Conservation (phyloP, 2,888 invertebrate genomes). For the Agrotis clavis region DNA sequence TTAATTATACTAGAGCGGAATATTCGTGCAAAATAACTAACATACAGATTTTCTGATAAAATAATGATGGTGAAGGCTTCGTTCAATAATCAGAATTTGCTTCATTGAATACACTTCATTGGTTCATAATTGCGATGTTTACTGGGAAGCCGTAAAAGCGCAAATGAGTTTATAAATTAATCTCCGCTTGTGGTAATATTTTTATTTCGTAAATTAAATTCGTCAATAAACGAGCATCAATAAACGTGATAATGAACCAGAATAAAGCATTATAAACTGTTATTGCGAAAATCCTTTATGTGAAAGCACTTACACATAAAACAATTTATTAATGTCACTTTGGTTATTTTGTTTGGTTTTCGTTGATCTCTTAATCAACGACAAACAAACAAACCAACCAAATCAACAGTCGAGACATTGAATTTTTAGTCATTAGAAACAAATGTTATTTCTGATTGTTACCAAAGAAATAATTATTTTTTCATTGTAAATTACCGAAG, state of each 20-base stretch:
- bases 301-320: not conserved
- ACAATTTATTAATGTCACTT: too few relatives aligned
- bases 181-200: slow-evolving; percentile 1
- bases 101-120: slow-evolving; percentile 32
- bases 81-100: slow-evolving; percentile 16
- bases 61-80: slow-evolving; percentile 9
- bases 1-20: slow-evolving; percentile 23
- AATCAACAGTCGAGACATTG: too few relatives aligned
- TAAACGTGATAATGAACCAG: not conserved
- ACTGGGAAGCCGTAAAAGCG: slow-evolving; percentile 1
- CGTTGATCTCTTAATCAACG: too few relatives aligned
- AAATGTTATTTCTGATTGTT: too few relatives aligned
- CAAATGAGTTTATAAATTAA: slow-evolving; percentile 31
- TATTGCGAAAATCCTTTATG: not conserved
- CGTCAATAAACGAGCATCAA: not conserved
- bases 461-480: too few relatives aligned
- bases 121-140: slow-evolving; percentile 20
- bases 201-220: slow-evolving; percentile 21
- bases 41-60: slow-evolving; percentile 32
- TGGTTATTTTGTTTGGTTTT: too few relatives aligned
- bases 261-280: not conserved
- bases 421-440: too few relatives aligned
- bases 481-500: too few relatives aligned
- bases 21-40: slow-evolving; percentile 20
- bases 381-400: too few relatives aligned